These are phyloP conservation scores for Odontamblyopus lacepedii DNA, from an alignment of 2,797 vertebrate species.

Conservation along the genomic window DNA sequence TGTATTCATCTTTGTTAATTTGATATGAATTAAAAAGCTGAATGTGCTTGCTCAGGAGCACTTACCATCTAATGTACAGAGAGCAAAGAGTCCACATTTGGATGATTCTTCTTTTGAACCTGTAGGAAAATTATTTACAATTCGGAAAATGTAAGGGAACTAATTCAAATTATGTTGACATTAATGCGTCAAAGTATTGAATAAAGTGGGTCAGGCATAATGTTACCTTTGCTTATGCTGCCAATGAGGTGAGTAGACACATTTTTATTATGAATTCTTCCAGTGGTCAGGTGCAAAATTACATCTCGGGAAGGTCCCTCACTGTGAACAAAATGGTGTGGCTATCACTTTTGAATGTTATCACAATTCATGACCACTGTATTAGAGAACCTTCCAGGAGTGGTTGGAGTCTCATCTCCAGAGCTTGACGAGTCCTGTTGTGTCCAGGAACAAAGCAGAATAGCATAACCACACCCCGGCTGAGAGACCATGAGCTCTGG, in stretches of 20 bases:
- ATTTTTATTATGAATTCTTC: slow-evolving; percentile 97
- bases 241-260: slow-evolving; percentile 97
- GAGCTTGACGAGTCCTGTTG: slow-evolving; percentile 64
- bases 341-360: background rate
- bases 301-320: slow-evolving; percentile 84
- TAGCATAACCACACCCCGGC: slow-evolving; percentile 94
- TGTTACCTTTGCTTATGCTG: slow-evolving; percentile 89
- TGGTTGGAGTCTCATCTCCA: slow-evolving; percentile 60
- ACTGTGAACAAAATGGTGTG: slow-evolving; percentile 54
- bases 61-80: slow-evolving; percentile 96
- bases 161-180: background rate
- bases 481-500: slow-evolving; percentile 97
- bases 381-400: slow-evolving; percentile 65
- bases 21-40: background rate
- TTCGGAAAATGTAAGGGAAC: background rate
- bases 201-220: background rate
- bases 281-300: slow-evolving; percentile 89
- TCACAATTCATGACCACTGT: accelerated
- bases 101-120: slow-evolving; percentile 78
- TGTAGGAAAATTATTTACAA: slow-evolving; percentile 43
- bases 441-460: slow-evolving; percentile 92
- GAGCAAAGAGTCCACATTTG: slow-evolving; percentile 90
- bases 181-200: background rate
- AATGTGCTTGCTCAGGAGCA: background rate
- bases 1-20: background rate